Conservation (phyloP, 53 echinoderm and acorn worm genomes). For the Echinarachnius parma region DNA sequence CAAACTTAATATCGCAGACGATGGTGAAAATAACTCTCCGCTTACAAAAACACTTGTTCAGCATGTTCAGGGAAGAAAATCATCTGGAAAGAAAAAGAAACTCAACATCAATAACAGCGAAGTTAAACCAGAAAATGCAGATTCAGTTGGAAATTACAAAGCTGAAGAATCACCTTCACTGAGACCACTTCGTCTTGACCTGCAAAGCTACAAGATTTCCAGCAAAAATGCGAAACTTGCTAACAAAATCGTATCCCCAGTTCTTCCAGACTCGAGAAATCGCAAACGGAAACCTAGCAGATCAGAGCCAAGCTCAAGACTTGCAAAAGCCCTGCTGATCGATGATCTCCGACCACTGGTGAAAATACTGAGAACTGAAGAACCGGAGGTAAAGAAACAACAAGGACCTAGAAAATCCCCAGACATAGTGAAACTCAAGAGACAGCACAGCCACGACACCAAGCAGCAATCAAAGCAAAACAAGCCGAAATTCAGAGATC, state of each 20-base stretch:
- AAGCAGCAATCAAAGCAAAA: too few relatives aligned
- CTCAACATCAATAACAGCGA: conserved; percentile 26
- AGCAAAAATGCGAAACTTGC: conserved; percentile 37
- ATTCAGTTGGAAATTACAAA: conserved; percentile 27
- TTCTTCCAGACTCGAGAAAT: conserved; percentile 72
- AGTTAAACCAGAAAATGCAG: conserved; percentile 40
- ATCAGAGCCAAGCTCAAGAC: conserved; percentile 71
- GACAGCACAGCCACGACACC: conserved; percentile 68
- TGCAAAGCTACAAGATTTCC: conserved; percentile 11
- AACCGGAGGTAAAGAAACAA: conserved; percentile 4
- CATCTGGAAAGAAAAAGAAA: conserved; percentile 65
- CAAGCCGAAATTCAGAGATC: conserved; percentile 74
- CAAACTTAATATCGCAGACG: conserved; percentile 70
- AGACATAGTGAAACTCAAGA: conserved; percentile 34
- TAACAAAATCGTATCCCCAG: conserved; percentile 97
- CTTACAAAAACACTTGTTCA: conserved; percentile 59
- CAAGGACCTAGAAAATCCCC: conserved; percentile 20
- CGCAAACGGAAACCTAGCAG: conserved; percentile 62
- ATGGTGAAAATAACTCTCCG: conserved; percentile 41
- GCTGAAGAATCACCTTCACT: conserved; percentile 25
- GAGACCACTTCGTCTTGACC: conserved; percentile 15
- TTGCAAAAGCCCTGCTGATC: conserved; percentile 67
- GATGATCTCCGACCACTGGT: conserved; percentile 24
- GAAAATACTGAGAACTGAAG: conserved; percentile 5
- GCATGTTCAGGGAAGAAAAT: too few relatives aligned